Evolutionary conservation across 2,113 vertebrate genomes (phyloP), one percentile per base, ranked within the genome.

Genomic region (Corapipo altera): DNA sequence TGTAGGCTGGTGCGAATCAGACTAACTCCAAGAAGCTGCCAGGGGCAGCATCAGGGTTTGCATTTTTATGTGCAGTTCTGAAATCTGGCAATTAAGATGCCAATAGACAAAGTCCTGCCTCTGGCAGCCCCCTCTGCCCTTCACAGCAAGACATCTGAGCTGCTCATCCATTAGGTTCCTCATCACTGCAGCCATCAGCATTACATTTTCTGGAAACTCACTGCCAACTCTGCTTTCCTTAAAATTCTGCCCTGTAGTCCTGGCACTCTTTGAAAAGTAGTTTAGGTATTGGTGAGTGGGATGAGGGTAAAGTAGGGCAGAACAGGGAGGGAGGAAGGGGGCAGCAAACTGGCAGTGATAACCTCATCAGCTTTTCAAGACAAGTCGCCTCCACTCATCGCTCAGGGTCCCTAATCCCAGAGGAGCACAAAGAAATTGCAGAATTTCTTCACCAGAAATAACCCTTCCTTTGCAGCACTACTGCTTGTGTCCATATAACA

Each of bases 71-170:
- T 69, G 71, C 32, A 75, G 70, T 43, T 92, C 84, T 92, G 87
- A 91, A 94, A 94, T 91, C 91, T 82, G 74, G 81, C 87, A 95
- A 89, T 96, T 91, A 94, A 95, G 78, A 88, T 83, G 85, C 88
- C 94, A 94, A 70, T 12, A 95, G 93, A 91, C 48, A 80, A 93
- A 94, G 85, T 58, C 85, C 88, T 92, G 91, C 96, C 95, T 96
- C 90, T 91, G 96, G 95, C 95, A 95, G 44, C 81, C 70, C 55
- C 32, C 71, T 85, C 87, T 91, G 67, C 75, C 96, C 85, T 93
- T 93, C 92, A 73, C 88, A 95, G 93, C 81, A 49, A 72, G 90
- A 89, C 55, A 58, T 73, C 90, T 76, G 91, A 95, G 75, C 78
- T 70, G 58, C 55, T 93, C 91, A 93, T 91, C 93, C 89, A 86